Conservation (phyloP, 2,113 vertebrate species). For the Acanthisitta chloris region DNA sequence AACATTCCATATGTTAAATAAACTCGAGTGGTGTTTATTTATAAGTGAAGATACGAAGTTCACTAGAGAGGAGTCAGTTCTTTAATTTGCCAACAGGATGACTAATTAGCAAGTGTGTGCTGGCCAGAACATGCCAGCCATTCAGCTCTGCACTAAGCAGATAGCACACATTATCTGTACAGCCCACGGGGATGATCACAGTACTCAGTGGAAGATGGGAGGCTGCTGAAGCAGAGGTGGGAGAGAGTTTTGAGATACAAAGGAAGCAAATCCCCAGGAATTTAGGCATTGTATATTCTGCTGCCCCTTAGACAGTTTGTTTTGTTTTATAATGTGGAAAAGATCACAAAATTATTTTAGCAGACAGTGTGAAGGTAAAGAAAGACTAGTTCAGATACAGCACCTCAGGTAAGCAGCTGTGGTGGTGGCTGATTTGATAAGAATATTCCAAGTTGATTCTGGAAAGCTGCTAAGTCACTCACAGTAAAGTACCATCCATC, state of each 20-base stretch:
- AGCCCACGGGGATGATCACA: not conserved
- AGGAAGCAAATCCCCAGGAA: not conserved
- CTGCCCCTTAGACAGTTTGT: not conserved
- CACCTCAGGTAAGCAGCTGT: not conserved
- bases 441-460: not conserved
- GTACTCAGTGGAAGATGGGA: not conserved
- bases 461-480: not conserved
- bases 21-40: not conserved
- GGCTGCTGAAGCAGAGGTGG: not conserved
- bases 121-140: not conserved
- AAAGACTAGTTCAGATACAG: not conserved
- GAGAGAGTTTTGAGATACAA: not conserved
- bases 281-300: not conserved
- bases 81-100: not conserved
- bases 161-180: not conserved
- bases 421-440: not conserved
- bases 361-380: not conserved
- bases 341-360: not conserved
- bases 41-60: not conserved
- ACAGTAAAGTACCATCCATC: not conserved
- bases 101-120: not conserved
- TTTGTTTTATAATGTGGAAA: not conserved
- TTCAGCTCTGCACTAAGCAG: not conserved
- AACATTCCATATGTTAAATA: not conserved
- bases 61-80: not conserved